A percentile compares a stretch with the other conserved stretches of the same genome.
phyloP scores from a whole-genome alignment of 2,888 invertebrate genomes.

The Ichneumoninae sp. region DNA sequence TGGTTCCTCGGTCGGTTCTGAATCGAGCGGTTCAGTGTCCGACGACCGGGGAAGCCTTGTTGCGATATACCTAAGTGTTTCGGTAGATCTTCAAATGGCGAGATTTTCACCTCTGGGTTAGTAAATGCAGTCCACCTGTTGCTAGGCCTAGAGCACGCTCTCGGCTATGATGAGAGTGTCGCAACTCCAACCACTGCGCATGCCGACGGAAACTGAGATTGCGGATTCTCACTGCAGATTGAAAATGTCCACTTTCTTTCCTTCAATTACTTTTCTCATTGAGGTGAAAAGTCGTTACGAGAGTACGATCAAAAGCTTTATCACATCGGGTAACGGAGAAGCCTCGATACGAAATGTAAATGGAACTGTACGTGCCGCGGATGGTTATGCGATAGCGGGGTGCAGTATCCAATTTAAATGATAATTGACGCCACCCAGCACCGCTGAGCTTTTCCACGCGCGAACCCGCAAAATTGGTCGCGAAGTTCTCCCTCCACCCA shows the following conservation, averaged over 20 bases:
- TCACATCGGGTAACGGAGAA: background rate
- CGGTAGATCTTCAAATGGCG: slow-evolving; percentile 35
- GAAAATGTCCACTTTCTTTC: background rate
- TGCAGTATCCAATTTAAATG: slow-evolving; percentile 71
- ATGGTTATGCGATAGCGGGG: slow-evolving; percentile 43
- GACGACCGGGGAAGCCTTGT: background rate
- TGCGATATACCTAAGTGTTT: slow-evolving; percentile 28
- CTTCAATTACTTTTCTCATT: background rate
- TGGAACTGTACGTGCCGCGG: slow-evolving; percentile 30
- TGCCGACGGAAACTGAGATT: background rate
- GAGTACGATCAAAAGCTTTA: background rate
- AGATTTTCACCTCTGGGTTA: slow-evolving; percentile 48
- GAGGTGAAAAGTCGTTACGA: background rate
- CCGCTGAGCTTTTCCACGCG: slow-evolving; percentile 27
- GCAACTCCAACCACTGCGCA: background rate
- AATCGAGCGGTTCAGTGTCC: slow-evolving; percentile 33
- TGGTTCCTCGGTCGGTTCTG: background rate
- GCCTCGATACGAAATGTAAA: slow-evolving; percentile 12
- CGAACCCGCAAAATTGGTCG: slow-evolving; percentile 39
- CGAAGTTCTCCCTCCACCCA: background rate
- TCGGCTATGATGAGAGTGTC: slow-evolving; percentile 14
- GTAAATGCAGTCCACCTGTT: slow-evolving; percentile 78
- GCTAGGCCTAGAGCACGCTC: slow-evolving; percentile 74
- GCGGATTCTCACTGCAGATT: background rate
- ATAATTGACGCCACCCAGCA: slow-evolving; percentile 65